Base-by-base conservation (phyloP, 2,888 invertebrate species). In the Trachelus troglodyta region DNA sequence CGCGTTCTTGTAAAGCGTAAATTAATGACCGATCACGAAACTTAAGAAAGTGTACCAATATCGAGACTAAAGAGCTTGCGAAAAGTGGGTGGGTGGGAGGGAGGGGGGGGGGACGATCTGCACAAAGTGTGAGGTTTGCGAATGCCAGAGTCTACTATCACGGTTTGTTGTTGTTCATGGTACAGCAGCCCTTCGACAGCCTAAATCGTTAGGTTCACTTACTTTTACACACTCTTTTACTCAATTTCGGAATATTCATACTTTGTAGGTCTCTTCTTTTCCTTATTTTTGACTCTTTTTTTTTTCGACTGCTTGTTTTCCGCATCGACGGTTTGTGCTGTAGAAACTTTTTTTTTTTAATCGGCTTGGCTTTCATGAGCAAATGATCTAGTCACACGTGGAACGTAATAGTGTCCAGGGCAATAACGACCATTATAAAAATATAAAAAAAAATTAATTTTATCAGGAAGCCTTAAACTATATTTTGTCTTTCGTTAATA, bases 141-240 rank as follows among this genome's bases (percentile, higher is more conserved):
- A 80, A 79, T 78, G 80, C 78, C 80, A 80, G 77, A 79, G 75
- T 76, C 69, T 76, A 80, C 68, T 71, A 79, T 82, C 79, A 81
- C 83, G 83, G 83, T 84, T 88, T 85, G 87, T 89, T 90, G 86
- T 89, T 88, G 86, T 84, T 85, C 87, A 85, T 84, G 87, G 40
- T 40, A 87, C 87, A 83, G 87, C 88, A 88, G 89, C 87, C 88
- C 86, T 85, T 81, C 84, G 87, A 87, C 88, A 87, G 90, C 90
- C 90, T 91, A 89, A 90, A 84, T 89, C 90, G 90, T 91, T 91
- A 89, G 6, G 4, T 69, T 15, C 40, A 40, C 40, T 40, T 40
- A 40, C 40, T 6, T 15, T 40, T 1, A 40, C 37, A 15, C 40
- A 40, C 15, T 4, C 1, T 15, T 15, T 40, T 15, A 40, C 15